phyloP scores from a whole-genome alignment of 92 coral and sea anemone genomes.

The Heliopora coerulea region DNA sequence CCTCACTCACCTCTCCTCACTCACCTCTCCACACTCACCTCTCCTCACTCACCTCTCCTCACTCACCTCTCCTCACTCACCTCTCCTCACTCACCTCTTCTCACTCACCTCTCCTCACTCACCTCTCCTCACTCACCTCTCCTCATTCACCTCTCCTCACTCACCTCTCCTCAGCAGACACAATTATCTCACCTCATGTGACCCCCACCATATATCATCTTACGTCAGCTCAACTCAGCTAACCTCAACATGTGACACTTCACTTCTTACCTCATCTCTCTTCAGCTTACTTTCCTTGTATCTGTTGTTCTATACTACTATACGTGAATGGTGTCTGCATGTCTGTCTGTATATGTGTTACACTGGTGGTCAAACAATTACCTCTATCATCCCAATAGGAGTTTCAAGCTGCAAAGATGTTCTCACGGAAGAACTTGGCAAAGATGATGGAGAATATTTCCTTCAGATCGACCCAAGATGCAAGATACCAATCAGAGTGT shows the following conservation, averaged over 20 bases:
- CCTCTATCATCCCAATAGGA: slow-evolving; percentile 52
- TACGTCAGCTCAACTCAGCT: not conserved
- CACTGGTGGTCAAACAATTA: no score
- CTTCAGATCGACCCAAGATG: slow-evolving; percentile 77
- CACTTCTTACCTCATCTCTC: slow-evolving; percentile 7
- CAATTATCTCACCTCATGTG: not conserved
- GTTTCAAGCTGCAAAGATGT: slow-evolving; percentile 79
- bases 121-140: no score
- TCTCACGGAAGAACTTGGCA: slow-evolving; percentile 67
- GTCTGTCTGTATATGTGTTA: no score
- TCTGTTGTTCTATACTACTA: no score
- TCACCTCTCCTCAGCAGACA: no score
- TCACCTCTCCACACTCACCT: not conserved
- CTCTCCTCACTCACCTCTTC: no score
- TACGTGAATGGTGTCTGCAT: no score
- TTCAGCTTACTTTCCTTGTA: not conserved
- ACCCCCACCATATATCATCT: not conserved
- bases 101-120: no score
- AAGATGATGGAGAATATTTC: slow-evolving; percentile 81
- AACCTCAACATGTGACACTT: not conserved
- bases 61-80: no score
- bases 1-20: slow-evolving; percentile 16
- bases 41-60: no score
- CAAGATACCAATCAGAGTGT: slow-evolving; percentile 74
- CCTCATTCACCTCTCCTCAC: no score